Conservation (phyloP, 2,888 invertebrate genomes). For the Copidosoma aretas region DNA sequence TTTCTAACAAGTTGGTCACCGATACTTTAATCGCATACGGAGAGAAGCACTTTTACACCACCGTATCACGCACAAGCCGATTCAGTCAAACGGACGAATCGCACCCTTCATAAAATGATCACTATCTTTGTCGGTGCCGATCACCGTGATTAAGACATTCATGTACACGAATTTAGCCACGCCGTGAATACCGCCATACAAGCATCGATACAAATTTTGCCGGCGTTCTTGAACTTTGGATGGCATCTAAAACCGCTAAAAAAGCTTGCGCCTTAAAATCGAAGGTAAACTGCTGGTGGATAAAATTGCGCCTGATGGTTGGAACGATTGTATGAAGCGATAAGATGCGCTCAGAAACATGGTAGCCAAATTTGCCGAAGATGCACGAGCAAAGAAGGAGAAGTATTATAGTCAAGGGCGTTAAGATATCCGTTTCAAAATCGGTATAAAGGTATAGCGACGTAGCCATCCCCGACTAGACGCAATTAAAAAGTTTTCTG, state of each 20-base stretch:
- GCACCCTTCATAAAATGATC: conserved; percentile 2
- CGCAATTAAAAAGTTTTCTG: background rate
- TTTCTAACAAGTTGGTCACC: no score
- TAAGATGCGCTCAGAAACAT: background rate
- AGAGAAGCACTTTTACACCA: no score
- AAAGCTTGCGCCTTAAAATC: background rate
- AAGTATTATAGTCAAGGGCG: background rate
- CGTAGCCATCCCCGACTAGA: background rate
- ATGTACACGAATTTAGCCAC: conserved; percentile 38
- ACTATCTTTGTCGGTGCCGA: conserved; percentile 7
- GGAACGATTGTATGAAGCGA: background rate
- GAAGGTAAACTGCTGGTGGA: background rate
- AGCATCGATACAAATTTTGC: conserved; percentile 29
- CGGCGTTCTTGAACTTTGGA: conserved; percentile 39
- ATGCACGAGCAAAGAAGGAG: background rate
- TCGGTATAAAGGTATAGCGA: background rate
- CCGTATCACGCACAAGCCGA: no score
- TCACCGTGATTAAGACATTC: conserved; percentile 40
- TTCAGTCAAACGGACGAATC: no score
- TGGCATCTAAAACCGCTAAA: conserved; percentile 5
- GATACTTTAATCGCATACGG: no score
- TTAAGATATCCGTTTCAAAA: background rate
- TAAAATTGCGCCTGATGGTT: background rate
- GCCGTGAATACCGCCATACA: conserved; percentile 39
- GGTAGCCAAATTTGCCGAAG: background rate